Conservation (phyloP, 2,888 invertebrate genomes). For the Parochlus steinenii region DNA sequence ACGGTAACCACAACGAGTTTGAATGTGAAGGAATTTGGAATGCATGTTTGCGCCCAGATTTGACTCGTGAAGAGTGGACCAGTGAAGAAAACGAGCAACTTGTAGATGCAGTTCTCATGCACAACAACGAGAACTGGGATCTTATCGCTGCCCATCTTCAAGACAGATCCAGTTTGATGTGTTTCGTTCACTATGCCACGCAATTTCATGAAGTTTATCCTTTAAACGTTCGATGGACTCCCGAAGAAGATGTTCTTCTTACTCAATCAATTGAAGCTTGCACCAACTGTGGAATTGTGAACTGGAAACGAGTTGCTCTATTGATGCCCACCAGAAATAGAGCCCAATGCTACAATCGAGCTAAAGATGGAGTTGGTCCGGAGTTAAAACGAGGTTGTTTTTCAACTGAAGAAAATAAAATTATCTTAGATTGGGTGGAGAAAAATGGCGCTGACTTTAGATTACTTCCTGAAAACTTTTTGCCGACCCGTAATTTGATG, state of each 20-base stretch:
- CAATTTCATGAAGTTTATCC: slow-evolving; percentile 19
- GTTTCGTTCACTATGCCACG: slow-evolving; percentile 47
- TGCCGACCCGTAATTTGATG: slow-evolving; percentile 41
- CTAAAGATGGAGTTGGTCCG: slow-evolving; percentile 17
- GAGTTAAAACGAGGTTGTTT: slow-evolving; percentile 40
- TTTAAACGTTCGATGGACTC: slow-evolving; percentile 40
- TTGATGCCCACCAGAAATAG: slow-evolving; percentile 45
- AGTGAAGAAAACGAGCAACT: slow-evolving; percentile 33
- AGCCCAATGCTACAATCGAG: slow-evolving; percentile 45
- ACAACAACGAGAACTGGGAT: slow-evolving; percentile 47
- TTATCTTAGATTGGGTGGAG: slow-evolving; percentile 41
- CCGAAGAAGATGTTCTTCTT: slow-evolving; percentile 50
- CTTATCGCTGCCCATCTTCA: slow-evolving; percentile 38
- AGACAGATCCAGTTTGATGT: slow-evolving; percentile 49
- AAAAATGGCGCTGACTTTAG: slow-evolving; percentile 43
- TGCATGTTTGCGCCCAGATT: slow-evolving; percentile 46
- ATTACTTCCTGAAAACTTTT: slow-evolving; percentile 36
- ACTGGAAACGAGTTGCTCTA: slow-evolving; percentile 53
- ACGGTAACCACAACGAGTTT: slow-evolving; percentile 38
- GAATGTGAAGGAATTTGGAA: slow-evolving; percentile 59
- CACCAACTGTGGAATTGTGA: slow-evolving; percentile 46
- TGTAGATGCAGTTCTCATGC: slow-evolving; percentile 23
- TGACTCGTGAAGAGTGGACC: slow-evolving; percentile 42
- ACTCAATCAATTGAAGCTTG: slow-evolving; percentile 42
- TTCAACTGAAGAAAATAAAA: slow-evolving; percentile 45